phyloP scores from a whole-genome alignment of 2,797 vertebrate species.

The Lutra lutra region DNA sequence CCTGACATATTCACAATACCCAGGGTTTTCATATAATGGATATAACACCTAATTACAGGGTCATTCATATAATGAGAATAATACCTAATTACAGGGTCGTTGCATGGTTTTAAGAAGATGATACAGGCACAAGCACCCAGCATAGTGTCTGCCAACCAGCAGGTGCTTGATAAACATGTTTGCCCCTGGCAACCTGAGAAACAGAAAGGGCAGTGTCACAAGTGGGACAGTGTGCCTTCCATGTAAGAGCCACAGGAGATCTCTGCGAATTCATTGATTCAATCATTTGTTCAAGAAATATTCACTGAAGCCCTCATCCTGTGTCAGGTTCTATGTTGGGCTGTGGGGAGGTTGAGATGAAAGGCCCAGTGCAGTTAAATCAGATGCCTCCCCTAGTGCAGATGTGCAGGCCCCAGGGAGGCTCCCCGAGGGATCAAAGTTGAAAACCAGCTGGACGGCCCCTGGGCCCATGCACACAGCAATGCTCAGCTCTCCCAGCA shows the following conservation, averaged over 20 bases:
- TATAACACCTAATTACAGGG: background rate
- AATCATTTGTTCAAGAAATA: background rate
- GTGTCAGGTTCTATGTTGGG: background rate
- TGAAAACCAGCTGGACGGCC: background rate
- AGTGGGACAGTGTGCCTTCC: background rate
- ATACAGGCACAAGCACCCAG: background rate
- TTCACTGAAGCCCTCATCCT: background rate
- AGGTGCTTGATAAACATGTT: background rate
- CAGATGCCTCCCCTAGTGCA: background rate
- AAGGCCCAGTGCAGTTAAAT: background rate
- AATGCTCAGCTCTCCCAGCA: background rate
- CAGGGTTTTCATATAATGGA: background rate
- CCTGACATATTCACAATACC: background rate
- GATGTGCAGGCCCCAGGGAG: background rate
- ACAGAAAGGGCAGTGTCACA: background rate
- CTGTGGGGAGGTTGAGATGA: background rate
- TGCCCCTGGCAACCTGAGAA: background rate
- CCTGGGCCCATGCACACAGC: background rate
- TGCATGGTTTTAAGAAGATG: constrained; percentile 31
- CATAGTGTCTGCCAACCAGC: background rate
- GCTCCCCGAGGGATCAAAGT: background rate
- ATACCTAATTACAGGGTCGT: background rate
- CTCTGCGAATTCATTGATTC: background rate
- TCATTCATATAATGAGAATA: background rate
- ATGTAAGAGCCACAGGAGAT: background rate